These are phyloP conservation scores for Branchellion lobata DNA, from an alignment of 2,888 invertebrate genomes.

Conservation along the genomic window DNA sequence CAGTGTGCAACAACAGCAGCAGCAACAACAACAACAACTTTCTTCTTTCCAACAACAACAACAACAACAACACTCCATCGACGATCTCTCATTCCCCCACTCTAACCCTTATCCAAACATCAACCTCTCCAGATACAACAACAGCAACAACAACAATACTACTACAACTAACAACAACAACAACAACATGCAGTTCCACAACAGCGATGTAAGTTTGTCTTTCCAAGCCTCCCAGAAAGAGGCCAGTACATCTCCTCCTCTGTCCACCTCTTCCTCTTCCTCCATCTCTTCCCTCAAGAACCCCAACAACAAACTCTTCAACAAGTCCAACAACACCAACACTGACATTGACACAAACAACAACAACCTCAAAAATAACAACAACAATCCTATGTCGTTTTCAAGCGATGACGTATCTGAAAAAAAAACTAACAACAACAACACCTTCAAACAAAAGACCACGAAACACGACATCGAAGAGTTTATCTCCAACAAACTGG, in stretches of 20 bases:
- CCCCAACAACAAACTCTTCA: not conserved
- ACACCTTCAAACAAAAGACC: not conserved
- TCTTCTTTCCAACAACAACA: conserved; percentile 41
- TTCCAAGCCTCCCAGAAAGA: conserved; percentile 15
- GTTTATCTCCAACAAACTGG: not conserved
- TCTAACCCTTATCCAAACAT: not conserved
- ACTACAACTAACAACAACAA: no score
- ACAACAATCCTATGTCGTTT: not conserved
- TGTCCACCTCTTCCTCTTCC: conserved; percentile 33
- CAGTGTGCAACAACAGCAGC: conserved; percentile 28
- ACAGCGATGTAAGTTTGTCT: not conserved
- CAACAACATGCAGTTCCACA: not conserved
- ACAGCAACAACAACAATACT: no score
- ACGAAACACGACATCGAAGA: not conserved
- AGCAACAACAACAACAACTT: no score
- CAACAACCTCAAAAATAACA: conserved; percentile 16
- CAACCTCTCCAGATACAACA: not conserved
- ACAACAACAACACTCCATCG: conserved; percentile 24
- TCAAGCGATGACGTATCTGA: not conserved
- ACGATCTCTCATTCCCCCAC: conserved; percentile 12
- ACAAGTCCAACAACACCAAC: not conserved
- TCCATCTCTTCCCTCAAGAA: conserved; percentile 16
- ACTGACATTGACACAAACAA: not conserved
- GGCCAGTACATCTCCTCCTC: conserved; percentile 32
- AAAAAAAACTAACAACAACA: conserved; percentile 1